Conservation (phyloP, 1,140 invertebrate genomes). For the Holotrichia oblita region DNA sequence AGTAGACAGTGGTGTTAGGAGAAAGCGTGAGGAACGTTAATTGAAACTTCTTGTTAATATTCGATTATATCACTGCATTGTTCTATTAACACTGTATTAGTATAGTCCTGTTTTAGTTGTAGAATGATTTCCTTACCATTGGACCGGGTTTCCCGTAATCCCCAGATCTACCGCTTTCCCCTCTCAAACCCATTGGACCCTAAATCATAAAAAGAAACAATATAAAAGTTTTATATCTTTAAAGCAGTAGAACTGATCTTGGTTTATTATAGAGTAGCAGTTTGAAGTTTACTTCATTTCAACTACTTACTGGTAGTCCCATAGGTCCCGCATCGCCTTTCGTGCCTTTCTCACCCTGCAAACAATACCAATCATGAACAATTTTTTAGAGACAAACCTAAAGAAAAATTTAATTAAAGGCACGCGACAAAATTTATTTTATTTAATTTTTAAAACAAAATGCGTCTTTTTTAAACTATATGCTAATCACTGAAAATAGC, state of each 20-base stretch:
- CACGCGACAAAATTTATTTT: too few relatives aligned
- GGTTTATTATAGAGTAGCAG: neutral
- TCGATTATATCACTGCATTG: slow-evolving; percentile 59
- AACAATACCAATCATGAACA: slow-evolving; percentile 46
- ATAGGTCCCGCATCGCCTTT: slow-evolving; percentile 93
- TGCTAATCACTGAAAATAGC: too few relatives aligned
- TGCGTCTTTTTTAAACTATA: too few relatives aligned
- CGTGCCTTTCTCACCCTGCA: slow-evolving; percentile 87
- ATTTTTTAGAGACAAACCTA: too few relatives aligned
- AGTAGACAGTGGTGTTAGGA: slow-evolving; percentile 29
- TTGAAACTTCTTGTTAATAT: slow-evolving; percentile 45
- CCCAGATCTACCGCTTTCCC: slow-evolving; percentile 78
- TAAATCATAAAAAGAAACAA: slow-evolving; percentile 57
- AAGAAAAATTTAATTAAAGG: too few relatives aligned
- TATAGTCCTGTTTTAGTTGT: slow-evolving; percentile 52
- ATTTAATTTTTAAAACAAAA: too few relatives aligned
- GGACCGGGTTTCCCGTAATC: slow-evolving; percentile 79
- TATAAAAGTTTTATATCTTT: slow-evolving; percentile 41
- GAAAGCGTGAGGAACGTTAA: slow-evolving; percentile 38
- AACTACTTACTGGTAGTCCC: slow-evolving; percentile 88
- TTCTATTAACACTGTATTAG: slow-evolving; percentile 55
- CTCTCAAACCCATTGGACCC: slow-evolving; percentile 90
- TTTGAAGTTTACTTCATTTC: neutral
- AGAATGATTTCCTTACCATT: slow-evolving; percentile 73
- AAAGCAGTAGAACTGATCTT: slow-evolving; percentile 20